Evolutionary conservation across 2,797 vertebrate species (phyloP).

Genomic region (Pseudomugil gertrudae): DNA sequence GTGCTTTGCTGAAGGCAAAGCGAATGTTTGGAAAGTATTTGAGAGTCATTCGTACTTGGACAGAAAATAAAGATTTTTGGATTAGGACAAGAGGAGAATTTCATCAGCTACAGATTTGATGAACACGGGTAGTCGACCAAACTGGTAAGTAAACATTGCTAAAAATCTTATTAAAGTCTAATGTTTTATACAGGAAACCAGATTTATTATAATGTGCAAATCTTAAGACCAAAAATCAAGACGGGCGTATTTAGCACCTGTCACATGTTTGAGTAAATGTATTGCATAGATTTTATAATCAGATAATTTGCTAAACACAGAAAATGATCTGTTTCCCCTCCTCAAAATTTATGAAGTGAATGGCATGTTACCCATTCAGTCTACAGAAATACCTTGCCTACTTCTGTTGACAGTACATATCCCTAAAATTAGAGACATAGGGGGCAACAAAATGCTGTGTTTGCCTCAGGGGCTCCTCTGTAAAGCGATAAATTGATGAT

Average conservation of each 20-base stretch:
- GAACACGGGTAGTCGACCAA: neutral
- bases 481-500: constrained; percentile 47
- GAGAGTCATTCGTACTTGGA: constrained; percentile 10
- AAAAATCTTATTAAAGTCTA: neutral
- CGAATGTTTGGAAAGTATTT: constrained; percentile 22
- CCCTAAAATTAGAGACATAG: constrained; percentile 40
- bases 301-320: neutral
- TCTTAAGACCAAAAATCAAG: neutral
- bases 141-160: constrained; percentile 42
- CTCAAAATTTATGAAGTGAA: neutral
- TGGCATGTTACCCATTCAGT: neutral
- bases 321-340: neutral
- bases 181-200: neutral
- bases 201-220: neutral
- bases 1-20: constrained; percentile 1
- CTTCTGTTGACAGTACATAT: constrained; percentile 7
- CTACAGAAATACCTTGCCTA: constrained; percentile 14
- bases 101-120: constrained; percentile 18
- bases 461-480: constrained; percentile 29
- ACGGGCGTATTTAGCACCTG: neutral
- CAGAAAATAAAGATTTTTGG: constrained; percentile 17
- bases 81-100: constrained; percentile 25
- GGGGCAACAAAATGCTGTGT: constrained; percentile 22
- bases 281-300: neutral
- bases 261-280: neutral